Evolutionary conservation across 2,113 vertebrate species (phyloP), one percentile per base, ranked within the genome.

Genomic region (Peromyscus californicus): DNA sequence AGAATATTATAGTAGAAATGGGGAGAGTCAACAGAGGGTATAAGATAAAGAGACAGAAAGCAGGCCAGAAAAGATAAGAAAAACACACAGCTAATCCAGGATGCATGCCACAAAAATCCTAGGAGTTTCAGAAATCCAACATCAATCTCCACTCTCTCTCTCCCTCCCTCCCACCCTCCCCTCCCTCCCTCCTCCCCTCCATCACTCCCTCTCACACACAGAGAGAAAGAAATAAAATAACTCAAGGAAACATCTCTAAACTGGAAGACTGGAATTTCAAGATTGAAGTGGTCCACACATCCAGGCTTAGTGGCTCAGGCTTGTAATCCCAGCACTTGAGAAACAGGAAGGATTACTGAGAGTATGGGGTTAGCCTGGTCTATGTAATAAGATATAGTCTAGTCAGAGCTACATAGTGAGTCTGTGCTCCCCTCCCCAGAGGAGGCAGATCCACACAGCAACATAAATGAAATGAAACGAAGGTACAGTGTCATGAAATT

Each of bases 41-140:
- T 85, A 92, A 76, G 94, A 95, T 75, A 93, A 90, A 95, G 42
- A 93, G 42, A 95, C 1, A 87, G 54, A 93, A 87, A 92, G 70
- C 12, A 72, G 59, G 48, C 84, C 21, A 89, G 36, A 36, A 96
- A 97, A 95, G 29, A 51, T 79, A 72, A 84, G 31, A 89, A 95
- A 96, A 95, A 39, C 24, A 80, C 59, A 74, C 70, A 59, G 78
- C 13, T 15, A 75, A 69, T 79, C 48, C 17, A 93, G 78, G 67
- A 78, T 65, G 10, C 26, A 17, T 24, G 48, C 31, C 5, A 61
- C 39, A 54, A 78, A 90, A 93, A 92, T 76, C 88, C 29, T 17
- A 74, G 67, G 9, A 88, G 8, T 85, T 95, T 31, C 70, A 82
- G 42, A 95, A 96, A 83, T 61, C 89, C 45, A 91, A 59, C n/a